Conservation (phyloP, 2,888 invertebrate species). For the Drosophila mulleri region DNA sequence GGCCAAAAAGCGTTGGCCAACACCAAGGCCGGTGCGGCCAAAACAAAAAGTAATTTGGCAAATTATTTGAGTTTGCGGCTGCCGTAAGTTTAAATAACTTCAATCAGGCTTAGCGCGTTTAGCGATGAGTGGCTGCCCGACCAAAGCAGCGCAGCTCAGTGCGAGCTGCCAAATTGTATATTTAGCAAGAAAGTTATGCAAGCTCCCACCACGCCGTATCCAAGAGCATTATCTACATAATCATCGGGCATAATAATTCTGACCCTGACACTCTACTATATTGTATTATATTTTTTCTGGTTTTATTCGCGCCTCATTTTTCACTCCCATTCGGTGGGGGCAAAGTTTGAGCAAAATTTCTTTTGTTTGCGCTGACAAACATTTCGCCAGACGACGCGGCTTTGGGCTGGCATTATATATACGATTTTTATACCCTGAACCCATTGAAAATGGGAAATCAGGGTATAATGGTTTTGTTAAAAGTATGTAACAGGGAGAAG, state of each 20-base stretch:
- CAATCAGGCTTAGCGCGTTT: constrained; percentile 58
- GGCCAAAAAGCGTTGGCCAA: constrained; percentile 20
- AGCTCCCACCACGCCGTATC: constrained; percentile 42
- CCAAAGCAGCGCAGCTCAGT: background rate
- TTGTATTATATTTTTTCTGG: constrained; percentile 32
- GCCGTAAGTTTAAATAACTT: constrained; percentile 76
- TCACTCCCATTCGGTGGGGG: constrained; percentile 6
- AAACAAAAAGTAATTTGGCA: constrained; percentile 76
- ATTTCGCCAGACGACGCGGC: constrained; percentile 45
- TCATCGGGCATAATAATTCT: constrained; percentile 49
- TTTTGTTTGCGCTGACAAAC: constrained; percentile 61
- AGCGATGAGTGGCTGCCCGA: background rate
- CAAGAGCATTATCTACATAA: constrained; percentile 50
- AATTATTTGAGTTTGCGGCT: constrained; percentile 78
- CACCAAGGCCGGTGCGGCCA: constrained; percentile 55
- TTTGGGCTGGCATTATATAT: constrained; percentile 24
- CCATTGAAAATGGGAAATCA: too few relatives aligned
- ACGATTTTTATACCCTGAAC: too few relatives aligned
- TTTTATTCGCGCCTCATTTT: constrained; percentile 2
- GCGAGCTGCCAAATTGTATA: constrained; percentile 53
- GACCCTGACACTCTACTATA: constrained; percentile 69
- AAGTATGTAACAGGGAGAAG: too few relatives aligned
- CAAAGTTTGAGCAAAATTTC: constrained; percentile 46
- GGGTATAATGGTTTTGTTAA: too few relatives aligned
- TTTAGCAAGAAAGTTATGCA: constrained; percentile 61